Evolutionary conservation across 2,888 invertebrate species (phyloP), one percentile per base, ranked within the genome.

Genomic region (Leptinotarsa tumamoca): DNA sequence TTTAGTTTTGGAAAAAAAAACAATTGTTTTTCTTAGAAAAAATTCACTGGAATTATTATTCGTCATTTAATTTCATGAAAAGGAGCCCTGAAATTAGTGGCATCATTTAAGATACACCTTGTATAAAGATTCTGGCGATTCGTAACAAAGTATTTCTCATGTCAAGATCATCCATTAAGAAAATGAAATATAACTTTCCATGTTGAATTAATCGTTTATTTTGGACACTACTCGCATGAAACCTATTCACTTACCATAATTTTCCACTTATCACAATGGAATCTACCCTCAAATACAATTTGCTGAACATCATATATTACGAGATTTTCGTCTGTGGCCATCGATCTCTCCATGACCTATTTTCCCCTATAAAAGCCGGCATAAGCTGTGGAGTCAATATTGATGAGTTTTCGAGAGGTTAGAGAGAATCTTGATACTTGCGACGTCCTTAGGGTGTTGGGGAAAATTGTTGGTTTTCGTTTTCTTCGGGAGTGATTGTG

Each of bases 321-420:
- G 18, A 56, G 56, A 56, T 56, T 56, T 56, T 56, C 18, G 56
- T n/a, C 56, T 18, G 56, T 10, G 17, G 18, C 56, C 56, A 56
- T 56, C 56, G 56, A 56, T 56, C 18, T 18, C 18, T 13, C 18
- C 56, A 17, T 56, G 56, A 56, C 56, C 56, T 18, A 56, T 56
- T 56, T 56, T 56, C 56, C 18, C n/a, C 18, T 18, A 21, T 1
- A 52, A 43, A 43, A 43, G 43, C 52, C 17, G 52, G 52, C n/a
- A 56, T 56, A 56, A 56, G 56, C 18, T 21, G n/a, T 56, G 17
- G 10, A 17, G 18, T 56, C 18, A 56, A 56, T 56, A 18, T 56
- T 56, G n/a, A 56, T 56, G 56, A 56, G n/a, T 56, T 18, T 18
- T 56, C 56, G 56, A 18, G 56, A n/a, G 56, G 56, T 56, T 56